phyloP scores from a whole-genome alignment of 2,888 invertebrate genomes.

The Drosophila colorata region DNA sequence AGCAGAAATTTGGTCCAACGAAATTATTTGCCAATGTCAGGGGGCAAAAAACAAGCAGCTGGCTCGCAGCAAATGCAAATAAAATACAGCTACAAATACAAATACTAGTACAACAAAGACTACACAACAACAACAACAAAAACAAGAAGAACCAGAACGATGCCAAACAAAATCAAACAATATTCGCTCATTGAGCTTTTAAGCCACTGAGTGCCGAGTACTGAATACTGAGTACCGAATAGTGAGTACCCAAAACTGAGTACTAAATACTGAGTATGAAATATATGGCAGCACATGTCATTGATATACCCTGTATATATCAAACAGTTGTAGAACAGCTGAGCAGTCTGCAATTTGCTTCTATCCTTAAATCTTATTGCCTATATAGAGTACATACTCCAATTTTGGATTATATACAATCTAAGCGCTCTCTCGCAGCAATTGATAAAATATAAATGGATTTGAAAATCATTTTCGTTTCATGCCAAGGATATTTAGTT shows the following conservation, averaged over 20 bases:
- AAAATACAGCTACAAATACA: constrained; percentile 15
- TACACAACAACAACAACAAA: constrained; percentile 5
- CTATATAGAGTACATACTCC: too few relatives aligned
- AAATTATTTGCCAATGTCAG: constrained; percentile 63
- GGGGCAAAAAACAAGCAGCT: constrained; percentile 3
- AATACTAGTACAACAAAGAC: background rate
- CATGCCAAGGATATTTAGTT: background rate
- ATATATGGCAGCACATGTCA: constrained; percentile 2
- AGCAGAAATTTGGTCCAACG: constrained; percentile 49
- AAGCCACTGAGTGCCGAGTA: constrained; percentile 56
- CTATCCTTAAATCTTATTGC: background rate
- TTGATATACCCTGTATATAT: constrained; percentile 7
- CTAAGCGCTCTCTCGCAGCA: background rate
- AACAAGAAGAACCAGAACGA: constrained; percentile 21
- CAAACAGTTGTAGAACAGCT: background rate
- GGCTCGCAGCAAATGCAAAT: constrained; percentile 57
- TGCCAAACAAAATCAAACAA: constrained; percentile 64
- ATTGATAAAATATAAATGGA: background rate
- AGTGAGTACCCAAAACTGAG: background rate
- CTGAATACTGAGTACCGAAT: constrained; percentile 15
- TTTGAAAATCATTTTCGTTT: background rate
- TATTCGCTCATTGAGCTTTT: constrained; percentile 70
- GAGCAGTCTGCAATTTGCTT: too few relatives aligned
- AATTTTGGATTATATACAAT: too few relatives aligned
- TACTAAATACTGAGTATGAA: constrained; percentile 8